These are phyloP conservation scores for Turritopsis dohrnii DNA, from an alignment of 30 jellyfish, hydroid and myxozoan species.

Conservation along the genomic window DNA sequence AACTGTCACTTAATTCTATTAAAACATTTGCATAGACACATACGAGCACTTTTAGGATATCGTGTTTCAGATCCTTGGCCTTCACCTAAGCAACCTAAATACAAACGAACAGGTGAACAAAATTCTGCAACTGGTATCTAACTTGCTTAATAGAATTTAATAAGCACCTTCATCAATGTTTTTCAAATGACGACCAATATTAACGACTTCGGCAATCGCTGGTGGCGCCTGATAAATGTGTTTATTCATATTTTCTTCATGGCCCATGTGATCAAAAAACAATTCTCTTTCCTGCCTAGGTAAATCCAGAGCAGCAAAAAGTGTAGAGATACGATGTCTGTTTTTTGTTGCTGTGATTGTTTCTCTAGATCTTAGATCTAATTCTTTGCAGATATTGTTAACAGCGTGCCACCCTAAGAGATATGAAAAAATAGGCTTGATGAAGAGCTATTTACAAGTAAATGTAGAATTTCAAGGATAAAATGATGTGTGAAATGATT, in stretches of 20 bases:
- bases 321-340: slow-evolving; percentile 4
- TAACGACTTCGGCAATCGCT: slow-evolving; percentile 4
- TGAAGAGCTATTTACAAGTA: background rate
- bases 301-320: slow-evolving; percentile 6
- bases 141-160: background rate
- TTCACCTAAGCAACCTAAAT: background rate
- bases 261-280: slow-evolving; percentile 16
- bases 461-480: background rate
- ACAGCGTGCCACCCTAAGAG: slow-evolving; percentile 5
- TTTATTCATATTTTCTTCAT: background rate
- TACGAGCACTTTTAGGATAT: background rate
- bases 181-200: background rate
- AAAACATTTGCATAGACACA: background rate
- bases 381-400: background rate
- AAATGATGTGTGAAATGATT: background rate
- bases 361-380: background rate
- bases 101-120: background rate
- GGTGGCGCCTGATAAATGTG: slow-evolving; percentile 13
- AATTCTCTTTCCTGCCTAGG: slow-evolving; percentile 11
- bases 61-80: background rate
- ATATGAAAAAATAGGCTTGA: background rate
- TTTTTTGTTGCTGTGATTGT: slow-evolving; percentile 7
- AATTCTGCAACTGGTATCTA: background rate
- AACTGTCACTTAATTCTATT: background rate
- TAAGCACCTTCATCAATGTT: slow-evolving; percentile 9